Percentiles rank a stretch among this genome's conserved stretches.
Evolutionary conservation across 2,888 invertebrate species (phyloP).

Genomic region (Thelaira solivaga): DNA sequence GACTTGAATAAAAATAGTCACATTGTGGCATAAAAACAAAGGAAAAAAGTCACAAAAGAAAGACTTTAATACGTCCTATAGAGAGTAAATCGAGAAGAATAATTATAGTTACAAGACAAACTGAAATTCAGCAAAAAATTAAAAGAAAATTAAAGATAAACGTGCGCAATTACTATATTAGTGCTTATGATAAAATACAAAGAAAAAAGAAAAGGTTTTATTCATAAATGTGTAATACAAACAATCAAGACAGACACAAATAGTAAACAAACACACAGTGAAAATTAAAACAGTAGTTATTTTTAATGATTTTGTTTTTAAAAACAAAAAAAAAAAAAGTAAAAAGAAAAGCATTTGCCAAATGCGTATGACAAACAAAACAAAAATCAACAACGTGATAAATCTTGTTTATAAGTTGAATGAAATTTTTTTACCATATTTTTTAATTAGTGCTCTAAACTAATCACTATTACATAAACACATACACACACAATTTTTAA

Average conservation of each 20-base stretch:
- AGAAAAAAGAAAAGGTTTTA: constrained; percentile 39
- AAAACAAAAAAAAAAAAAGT: constrained; percentile 10
- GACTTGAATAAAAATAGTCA: constrained; percentile 77
- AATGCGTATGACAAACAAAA: constrained; percentile 54
- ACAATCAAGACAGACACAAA: constrained; percentile 47
- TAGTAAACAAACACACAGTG: constrained; percentile 37
- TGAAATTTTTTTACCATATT: constrained; percentile 19
- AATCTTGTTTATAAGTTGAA: constrained; percentile 53
- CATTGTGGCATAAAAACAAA: constrained; percentile 75
- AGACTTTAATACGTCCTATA: not conserved
- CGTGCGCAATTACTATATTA: constrained; percentile 58
- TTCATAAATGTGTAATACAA: constrained; percentile 49
- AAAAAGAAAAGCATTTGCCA: constrained; percentile 59
- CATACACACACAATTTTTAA: not conserved
- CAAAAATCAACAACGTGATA: constrained; percentile 53
- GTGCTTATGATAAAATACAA: constrained; percentile 55
- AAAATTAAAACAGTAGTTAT: constrained; percentile 27
- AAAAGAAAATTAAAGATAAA: constrained; percentile 13
- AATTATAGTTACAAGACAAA: constrained; percentile 14
- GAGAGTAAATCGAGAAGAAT: not conserved
- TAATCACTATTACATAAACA: constrained; percentile 9
- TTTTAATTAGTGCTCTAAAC: not conserved
- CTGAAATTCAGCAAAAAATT: constrained; percentile 8
- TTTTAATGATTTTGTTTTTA: constrained; percentile 21
- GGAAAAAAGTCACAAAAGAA: no score